Evolutionary conservation across 2,888 invertebrate species (phyloP).

Genomic region (Neocrepidodera transversa): DNA sequence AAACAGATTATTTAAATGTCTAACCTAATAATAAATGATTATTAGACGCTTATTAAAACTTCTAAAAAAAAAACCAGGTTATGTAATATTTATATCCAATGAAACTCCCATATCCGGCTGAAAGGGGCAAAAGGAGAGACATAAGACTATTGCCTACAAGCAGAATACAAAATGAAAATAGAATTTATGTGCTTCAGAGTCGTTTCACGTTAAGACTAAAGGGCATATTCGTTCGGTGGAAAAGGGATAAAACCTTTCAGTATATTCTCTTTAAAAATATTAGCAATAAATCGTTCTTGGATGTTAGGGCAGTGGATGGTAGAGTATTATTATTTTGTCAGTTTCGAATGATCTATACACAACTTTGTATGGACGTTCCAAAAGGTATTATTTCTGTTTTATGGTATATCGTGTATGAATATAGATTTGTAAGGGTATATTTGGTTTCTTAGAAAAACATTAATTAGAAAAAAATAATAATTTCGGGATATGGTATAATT

Average conservation of each 20-base stretch:
- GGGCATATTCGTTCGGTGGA: slow-evolving; percentile 14
- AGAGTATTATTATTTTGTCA: slow-evolving; percentile 28
- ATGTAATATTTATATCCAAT: not conserved
- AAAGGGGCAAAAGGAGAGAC: slow-evolving; percentile 7
- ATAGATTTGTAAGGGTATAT: not conserved
- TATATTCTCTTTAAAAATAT: slow-evolving; percentile 27
- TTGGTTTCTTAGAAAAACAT: not conserved
- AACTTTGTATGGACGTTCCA: slow-evolving; percentile 5
- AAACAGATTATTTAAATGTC: no score
- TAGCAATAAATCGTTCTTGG: slow-evolving; percentile 20
- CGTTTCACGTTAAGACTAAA: slow-evolving; percentile 13
- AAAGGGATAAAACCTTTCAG: slow-evolving; percentile 13
- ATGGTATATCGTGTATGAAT: slow-evolving; percentile 11
- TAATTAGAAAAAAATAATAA: not conserved
- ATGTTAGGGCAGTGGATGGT: slow-evolving; percentile 14
- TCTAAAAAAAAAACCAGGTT: no score
- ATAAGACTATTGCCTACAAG: slow-evolving; percentile 31
- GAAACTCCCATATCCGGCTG: slow-evolving; percentile 1
- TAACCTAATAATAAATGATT: no score
- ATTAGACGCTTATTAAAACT: no score
- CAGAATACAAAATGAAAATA: slow-evolving; percentile 41
- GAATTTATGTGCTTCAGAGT: slow-evolving; percentile 35
- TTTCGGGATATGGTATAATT: no score
- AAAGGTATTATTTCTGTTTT: slow-evolving; percentile 10
- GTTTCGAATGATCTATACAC: slow-evolving; percentile 23